Base-by-base conservation (phyloP, 2,888 invertebrate genomes). In the Ferdinandea cuprea region DNA sequence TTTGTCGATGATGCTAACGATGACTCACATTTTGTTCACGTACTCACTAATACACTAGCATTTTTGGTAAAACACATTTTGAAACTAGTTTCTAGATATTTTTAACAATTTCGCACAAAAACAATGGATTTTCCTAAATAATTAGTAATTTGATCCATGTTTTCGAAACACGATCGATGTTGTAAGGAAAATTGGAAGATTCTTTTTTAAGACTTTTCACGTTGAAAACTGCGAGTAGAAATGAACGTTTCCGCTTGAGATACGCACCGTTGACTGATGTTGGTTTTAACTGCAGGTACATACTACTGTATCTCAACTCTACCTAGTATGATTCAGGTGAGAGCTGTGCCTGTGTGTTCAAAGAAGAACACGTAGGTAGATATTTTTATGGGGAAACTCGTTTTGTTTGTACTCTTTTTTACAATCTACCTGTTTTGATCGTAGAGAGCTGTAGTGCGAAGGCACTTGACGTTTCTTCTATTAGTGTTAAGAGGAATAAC, bases 361-460 rank as follows among this genome's bases (percentile, higher is more conserved):
- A 3, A 2, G 25, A 25, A 25, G 35, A 72, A 54, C 65, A 73
- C 72, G 66, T 73, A 77, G 37, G 21, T 56, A 77, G 37, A 25
- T 56, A 19, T 19, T 30, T 63, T 37, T n/a, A 44, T 15, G 35
- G 32, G 37, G 35, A 80, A 80, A 81, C 80, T 50, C 58, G 80
- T 81, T 81, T 71, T 58, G 15, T 30, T 65, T 9, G 11, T 44
- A 40, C 32, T 37, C 30, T 56, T 74, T 42, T 42, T 63, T 63
- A n/a, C 46, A 37, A 28, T 30, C 71, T 68, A 74, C 80, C 79
- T 79, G 74, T 74, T 74, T 69, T 37, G 54, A 56, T 80, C 63
- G 59, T 13, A 9, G 30, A 11, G 40, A 8, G 13, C 52, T 28
- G 40, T 5, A 25, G n/a, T n/a, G n/a, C n/a, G n/a, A 3, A 25